Evolutionary conservation across 2,888 invertebrate species (phyloP).

Genomic region (Heliconius cydno): DNA sequence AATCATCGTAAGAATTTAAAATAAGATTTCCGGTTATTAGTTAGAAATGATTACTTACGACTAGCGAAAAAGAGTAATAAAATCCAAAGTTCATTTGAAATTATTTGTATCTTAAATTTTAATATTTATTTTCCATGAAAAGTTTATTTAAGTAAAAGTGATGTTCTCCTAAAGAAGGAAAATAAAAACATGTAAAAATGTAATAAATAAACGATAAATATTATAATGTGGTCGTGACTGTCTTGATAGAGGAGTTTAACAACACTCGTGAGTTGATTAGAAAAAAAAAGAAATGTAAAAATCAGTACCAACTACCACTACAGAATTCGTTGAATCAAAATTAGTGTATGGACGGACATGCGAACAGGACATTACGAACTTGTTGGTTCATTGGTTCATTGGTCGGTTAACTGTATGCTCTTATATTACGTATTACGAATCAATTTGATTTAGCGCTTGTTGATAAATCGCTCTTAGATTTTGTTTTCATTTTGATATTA

Average conservation of each 20-base stretch:
- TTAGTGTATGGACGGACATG: slow-evolving; percentile 8
- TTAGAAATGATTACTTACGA: no score
- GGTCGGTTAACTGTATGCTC: slow-evolving; percentile 20
- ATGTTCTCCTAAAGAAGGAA: no score
- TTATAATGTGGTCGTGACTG: neutral
- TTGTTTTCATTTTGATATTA: neutral
- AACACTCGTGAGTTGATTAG: neutral
- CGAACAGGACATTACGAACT: neutral
- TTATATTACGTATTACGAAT: slow-evolving; percentile 22
- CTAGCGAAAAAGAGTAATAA: no score
- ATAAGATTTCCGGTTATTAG: slow-evolving; percentile 4
- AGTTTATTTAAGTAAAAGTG: no score
- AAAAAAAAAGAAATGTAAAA: neutral
- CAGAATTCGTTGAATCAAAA: neutral
- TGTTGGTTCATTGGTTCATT: slow-evolving; percentile 15
- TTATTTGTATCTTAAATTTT: no score
- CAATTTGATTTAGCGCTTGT: slow-evolving; percentile 14
- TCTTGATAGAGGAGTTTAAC: neutral
- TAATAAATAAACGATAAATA: neutral
- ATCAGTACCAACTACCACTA: neutral
- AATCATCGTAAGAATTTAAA: neutral
- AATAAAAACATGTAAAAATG: neutral
- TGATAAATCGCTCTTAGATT: slow-evolving; percentile 2
- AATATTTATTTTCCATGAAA: neutral
- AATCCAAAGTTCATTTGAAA: no score